Conservation (phyloP, 2,888 invertebrate genomes). For the Oligia fasciuncula region DNA sequence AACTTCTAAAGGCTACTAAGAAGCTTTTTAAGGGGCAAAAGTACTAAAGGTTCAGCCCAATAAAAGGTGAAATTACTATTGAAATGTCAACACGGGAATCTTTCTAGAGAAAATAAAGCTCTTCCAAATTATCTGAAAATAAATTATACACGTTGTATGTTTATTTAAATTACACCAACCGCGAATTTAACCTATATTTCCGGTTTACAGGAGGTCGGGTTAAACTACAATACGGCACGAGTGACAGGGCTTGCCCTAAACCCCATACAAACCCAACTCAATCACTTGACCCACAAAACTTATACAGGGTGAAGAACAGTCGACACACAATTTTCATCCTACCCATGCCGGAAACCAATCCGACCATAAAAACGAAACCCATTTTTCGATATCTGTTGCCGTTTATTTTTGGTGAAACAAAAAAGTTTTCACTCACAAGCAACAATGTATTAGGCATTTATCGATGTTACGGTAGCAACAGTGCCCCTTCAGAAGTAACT, state of each 20-base stretch:
- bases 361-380: conserved; percentile 21
- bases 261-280: conserved; percentile 56
- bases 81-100: background rate
- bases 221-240: conserved; percentile 1
- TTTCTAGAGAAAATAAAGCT: background rate
- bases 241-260: conserved; percentile 24
- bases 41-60: background rate
- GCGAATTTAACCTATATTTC: conserved; percentile 10
- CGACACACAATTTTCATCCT: conserved; percentile 46
- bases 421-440: conserved; percentile 56
- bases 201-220: conserved; percentile 1
- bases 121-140: background rate
- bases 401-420: conserved; percentile 41
- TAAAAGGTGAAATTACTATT: conserved; percentile 10
- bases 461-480: conserved; percentile 63
- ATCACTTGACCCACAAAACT: conserved; percentile 59
- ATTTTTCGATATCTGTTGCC: conserved; percentile 40
- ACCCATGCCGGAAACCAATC: background rate
- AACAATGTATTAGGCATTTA: conserved; percentile 66
- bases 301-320: conserved; percentile 52
- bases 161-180: background rate
- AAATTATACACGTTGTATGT: background rate
- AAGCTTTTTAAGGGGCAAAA: background rate
- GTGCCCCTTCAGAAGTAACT: conserved; percentile 78
- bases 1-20: conserved; percentile 1